phyloP scores from a whole-genome alignment of 2,113 vertebrate species.

The Xiphias gladius region DNA sequence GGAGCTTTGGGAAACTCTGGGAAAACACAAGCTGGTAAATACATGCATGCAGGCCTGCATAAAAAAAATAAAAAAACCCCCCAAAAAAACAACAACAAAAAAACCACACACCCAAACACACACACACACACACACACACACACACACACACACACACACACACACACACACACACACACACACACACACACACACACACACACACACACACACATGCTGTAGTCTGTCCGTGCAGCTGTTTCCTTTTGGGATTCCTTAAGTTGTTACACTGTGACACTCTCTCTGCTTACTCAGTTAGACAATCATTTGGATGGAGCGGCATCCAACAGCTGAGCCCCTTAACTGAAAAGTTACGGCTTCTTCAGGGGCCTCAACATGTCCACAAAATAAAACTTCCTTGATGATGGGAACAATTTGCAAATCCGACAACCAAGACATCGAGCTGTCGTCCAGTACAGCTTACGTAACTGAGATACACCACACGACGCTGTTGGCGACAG shows the following conservation, averaged over 20 bases:
- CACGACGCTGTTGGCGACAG: neutral
- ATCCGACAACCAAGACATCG: constrained; percentile 5
- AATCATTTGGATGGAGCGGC: constrained; percentile 28
- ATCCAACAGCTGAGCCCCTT: neutral
- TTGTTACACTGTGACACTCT: constrained; percentile 67
- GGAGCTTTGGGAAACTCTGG: constrained; percentile 63
- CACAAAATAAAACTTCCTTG: neutral
- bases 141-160: too few relatives aligned
- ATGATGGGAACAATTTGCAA: neutral
- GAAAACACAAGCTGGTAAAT: constrained; percentile 68
- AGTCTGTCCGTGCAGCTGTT: constrained; percentile 73
- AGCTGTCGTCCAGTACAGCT: neutral
- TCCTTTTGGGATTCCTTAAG: constrained; percentile 74
- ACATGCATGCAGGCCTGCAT: constrained; percentile 31
- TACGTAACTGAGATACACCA: neutral
- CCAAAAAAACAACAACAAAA: too few relatives aligned
- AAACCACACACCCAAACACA: too few relatives aligned
- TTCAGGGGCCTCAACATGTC: neutral
- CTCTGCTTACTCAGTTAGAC: constrained; percentile 60
- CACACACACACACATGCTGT: constrained; percentile 63
- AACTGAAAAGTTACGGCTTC: constrained; percentile 8
- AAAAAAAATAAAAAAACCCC: too few relatives aligned
- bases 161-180: constrained; percentile 62
- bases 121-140: too few relatives aligned
- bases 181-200: constrained; percentile 72